Evolutionary conservation across 2,888 invertebrate species (phyloP).

Genomic region (Limnephilus marmoratus): DNA sequence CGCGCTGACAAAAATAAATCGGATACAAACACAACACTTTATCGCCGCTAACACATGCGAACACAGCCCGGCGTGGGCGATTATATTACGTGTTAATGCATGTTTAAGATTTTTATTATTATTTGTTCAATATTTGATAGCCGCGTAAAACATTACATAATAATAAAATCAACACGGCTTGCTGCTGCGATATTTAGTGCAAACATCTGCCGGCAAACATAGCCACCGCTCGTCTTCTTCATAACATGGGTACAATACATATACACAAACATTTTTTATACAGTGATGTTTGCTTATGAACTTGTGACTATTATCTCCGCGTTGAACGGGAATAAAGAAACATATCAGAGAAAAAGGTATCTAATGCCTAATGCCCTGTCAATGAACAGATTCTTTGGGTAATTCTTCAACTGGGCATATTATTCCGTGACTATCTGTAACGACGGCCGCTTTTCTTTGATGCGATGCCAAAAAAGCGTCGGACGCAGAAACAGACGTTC

Average conservation of each 20-base stretch:
- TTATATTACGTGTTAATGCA: slow-evolving; percentile 43
- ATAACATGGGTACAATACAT: background rate
- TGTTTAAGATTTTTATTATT: slow-evolving; percentile 42
- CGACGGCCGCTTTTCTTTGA: slow-evolving; percentile 61
- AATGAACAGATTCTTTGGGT: slow-evolving; percentile 8
- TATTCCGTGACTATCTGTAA: slow-evolving; percentile 27
- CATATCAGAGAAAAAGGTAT: background rate
- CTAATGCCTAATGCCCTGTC: background rate
- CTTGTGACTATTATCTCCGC: background rate
- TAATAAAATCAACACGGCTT: slow-evolving; percentile 35
- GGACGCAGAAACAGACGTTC: slow-evolving; percentile 58
- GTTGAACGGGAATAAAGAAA: background rate
- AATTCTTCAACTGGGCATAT: slow-evolving; percentile 8
- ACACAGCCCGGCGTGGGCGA: slow-evolving; percentile 8
- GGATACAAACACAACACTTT: slow-evolving; percentile 11
- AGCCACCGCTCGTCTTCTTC: background rate
- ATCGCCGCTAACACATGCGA: slow-evolving; percentile 6
- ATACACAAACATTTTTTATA: background rate
- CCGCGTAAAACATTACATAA: slow-evolving; percentile 17
- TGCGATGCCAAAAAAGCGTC: slow-evolving; percentile 61
- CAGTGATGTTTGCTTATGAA: background rate
- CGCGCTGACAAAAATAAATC: slow-evolving; percentile 39
- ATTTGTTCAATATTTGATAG: slow-evolving; percentile 40
- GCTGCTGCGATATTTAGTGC: slow-evolving; percentile 18
- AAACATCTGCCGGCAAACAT: slow-evolving; percentile 4